phyloP scores from a whole-genome alignment of 2,888 invertebrate genomes.

The Poecilobothrus nobilitatus region DNA sequence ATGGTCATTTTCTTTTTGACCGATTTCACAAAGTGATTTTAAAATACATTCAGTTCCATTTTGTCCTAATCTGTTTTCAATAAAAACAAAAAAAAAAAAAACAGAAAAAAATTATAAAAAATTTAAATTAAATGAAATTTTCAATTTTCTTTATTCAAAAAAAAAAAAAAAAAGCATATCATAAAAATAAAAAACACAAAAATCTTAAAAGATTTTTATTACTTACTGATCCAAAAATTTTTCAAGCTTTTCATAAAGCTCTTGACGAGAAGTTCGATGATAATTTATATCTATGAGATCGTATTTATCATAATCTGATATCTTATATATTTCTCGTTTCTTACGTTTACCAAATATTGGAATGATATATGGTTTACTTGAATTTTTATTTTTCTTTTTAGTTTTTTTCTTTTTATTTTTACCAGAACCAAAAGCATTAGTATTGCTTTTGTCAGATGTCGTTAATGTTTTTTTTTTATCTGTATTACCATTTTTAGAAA shows the following conservation, averaged over 20 bases:
- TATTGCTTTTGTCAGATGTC: no score
- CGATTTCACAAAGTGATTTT: constrained; percentile 47
- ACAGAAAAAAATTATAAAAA: no score
- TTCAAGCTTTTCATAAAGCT: constrained; percentile 38
- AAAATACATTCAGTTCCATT: constrained; percentile 46
- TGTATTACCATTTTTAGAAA: no score
- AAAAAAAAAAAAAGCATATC: no score
- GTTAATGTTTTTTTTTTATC: no score
- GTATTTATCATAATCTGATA: background rate
- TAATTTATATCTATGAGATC: constrained; percentile 35
- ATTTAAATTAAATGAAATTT: background rate
- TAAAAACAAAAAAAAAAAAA: no score
- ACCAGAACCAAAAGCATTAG: background rate
- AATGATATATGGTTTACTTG: background rate
- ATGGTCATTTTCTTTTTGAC: constrained; percentile 35
- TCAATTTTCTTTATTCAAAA: constrained; percentile 23
- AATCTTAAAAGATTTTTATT: background rate
- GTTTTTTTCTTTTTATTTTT: background rate
- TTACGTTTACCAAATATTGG: constrained; percentile 43
- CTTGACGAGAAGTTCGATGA: constrained; percentile 37
- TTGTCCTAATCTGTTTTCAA: constrained; percentile 33
- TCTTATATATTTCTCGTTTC: constrained; percentile 20
- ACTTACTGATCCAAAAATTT: constrained; percentile 42
- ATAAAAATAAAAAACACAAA: no score
- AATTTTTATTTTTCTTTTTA: background rate